A percentile compares a stretch with the other conserved stretches of the same genome.
Evolutionary conservation across 2,888 invertebrate species (phyloP).

Genomic region (Plusia festucae): DNA sequence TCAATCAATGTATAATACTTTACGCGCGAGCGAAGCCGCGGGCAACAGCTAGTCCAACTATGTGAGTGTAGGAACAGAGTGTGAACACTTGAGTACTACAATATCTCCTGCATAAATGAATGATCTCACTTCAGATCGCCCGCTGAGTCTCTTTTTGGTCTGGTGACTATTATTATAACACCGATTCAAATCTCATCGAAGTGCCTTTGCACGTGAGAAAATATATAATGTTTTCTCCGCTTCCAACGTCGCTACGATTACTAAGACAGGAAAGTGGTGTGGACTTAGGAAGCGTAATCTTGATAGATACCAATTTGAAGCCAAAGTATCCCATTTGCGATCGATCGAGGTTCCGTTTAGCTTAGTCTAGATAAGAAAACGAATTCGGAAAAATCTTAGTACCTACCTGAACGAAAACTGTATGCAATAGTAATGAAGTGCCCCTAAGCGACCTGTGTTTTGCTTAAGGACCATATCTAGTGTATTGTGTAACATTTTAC

Average conservation of each 20-base stretch:
- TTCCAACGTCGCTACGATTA: background rate
- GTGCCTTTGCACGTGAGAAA: background rate
- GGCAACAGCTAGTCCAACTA: no score
- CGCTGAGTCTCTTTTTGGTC: no score
- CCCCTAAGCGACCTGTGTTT: background rate
- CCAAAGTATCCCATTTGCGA: background rate
- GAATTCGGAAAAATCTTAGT: background rate
- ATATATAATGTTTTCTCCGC: background rate
- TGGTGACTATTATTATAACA: no score
- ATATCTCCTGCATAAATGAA: no score
- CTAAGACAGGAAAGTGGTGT: conserved; percentile 5
- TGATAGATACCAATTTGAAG: conserved; percentile 7
- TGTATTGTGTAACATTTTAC: no score
- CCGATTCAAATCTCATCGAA: background rate
- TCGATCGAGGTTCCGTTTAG: background rate
- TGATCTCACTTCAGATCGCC: no score
- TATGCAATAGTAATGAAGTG: background rate
- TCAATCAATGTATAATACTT: no score
- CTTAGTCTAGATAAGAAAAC: background rate
- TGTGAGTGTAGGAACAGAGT: no score
- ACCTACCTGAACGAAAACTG: background rate
- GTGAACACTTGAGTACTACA: no score
- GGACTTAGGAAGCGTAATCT: background rate
- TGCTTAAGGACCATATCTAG: background rate
- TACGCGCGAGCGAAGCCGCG: no score